Percentiles rank a stretch among this genome's conserved stretches.
phyloP scores from a whole-genome alignment of 35 echinoderm and acorn worm genomes.

The Heliocidaris erythrogramma region DNA sequence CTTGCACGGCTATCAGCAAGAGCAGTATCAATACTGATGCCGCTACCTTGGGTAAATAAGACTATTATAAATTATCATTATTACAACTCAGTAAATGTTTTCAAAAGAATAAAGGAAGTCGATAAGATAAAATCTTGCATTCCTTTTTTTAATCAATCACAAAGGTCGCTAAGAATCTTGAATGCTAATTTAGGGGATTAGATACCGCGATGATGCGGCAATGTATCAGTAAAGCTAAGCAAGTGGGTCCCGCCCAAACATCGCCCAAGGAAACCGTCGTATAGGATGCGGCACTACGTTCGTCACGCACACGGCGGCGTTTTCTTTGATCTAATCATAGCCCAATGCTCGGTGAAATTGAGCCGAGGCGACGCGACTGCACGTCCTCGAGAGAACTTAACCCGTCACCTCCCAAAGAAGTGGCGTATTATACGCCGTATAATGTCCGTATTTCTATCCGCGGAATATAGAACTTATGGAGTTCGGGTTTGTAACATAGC shows the following conservation, averaged over 20 bases:
- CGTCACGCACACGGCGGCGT: background rate
- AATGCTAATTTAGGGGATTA: background rate
- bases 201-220: background rate
- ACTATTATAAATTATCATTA: too few relatives aligned
- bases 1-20: too few relatives aligned
- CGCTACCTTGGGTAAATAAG: too few relatives aligned
- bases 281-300: background rate
- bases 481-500: too few relatives aligned
- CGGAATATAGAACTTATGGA: too few relatives aligned
- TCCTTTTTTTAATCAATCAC: background rate
- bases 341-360: slow-evolving; percentile 29
- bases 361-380: slow-evolving; percentile 1
- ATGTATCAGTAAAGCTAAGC: background rate
- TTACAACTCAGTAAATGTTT: too few relatives aligned
- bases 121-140: too few relatives aligned
- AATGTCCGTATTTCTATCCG: background rate
- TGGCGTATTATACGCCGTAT: background rate
- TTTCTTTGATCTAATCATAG: slow-evolving; percentile 43
- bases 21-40: too few relatives aligned
- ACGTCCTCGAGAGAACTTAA: background rate
- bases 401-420: background rate
- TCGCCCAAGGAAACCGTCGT: slow-evolving; percentile 23
- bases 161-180: background rate
- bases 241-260: slow-evolving; percentile 8
- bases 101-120: too few relatives aligned